phyloP scores from a whole-genome alignment of 2,888 invertebrate species.

The Aromia moschata region DNA sequence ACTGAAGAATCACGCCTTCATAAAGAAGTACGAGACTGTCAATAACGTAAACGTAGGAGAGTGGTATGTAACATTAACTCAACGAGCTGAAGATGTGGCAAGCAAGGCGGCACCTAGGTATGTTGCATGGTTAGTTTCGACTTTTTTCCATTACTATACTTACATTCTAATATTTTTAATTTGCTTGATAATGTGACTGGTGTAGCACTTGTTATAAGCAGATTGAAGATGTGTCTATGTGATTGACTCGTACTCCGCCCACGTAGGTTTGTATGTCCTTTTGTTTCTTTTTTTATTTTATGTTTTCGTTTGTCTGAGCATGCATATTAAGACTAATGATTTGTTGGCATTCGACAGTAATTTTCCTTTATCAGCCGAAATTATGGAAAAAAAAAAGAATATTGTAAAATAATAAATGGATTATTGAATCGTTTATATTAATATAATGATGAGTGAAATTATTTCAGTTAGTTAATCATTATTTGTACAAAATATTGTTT shows the following conservation, averaged over 20 bases:
- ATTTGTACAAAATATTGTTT: no score
- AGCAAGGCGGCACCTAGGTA: slow-evolving; percentile 64
- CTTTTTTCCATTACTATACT: slow-evolving; percentile 43
- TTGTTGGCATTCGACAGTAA: no score
- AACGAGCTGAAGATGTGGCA: slow-evolving; percentile 60
- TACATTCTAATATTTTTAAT: slow-evolving; percentile 37
- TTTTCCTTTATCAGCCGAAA: no score
- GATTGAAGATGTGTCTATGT: slow-evolving; percentile 30
- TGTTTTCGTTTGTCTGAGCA: slow-evolving; percentile 7
- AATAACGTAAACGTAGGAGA: slow-evolving; percentile 76
- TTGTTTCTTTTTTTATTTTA: slow-evolving; percentile 19
- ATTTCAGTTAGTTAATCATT: no score
- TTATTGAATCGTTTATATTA: no score
- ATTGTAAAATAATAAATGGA: no score
- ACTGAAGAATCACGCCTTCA: slow-evolving; percentile 88
- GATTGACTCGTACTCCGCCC: slow-evolving; percentile 34
- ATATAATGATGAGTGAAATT: no score
- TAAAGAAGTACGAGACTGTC: slow-evolving; percentile 79
- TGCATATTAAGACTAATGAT: slow-evolving; percentile 22
- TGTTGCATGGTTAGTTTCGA: slow-evolving; percentile 63
- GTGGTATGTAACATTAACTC: slow-evolving; percentile 81
- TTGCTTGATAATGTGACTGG: slow-evolving; percentile 36
- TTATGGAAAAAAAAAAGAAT: no score
- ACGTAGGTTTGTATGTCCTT: slow-evolving; percentile 39
- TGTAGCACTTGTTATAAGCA: slow-evolving; percentile 34